Conservation (phyloP, 2,888 invertebrate genomes). For the Heliconius aoede region DNA sequence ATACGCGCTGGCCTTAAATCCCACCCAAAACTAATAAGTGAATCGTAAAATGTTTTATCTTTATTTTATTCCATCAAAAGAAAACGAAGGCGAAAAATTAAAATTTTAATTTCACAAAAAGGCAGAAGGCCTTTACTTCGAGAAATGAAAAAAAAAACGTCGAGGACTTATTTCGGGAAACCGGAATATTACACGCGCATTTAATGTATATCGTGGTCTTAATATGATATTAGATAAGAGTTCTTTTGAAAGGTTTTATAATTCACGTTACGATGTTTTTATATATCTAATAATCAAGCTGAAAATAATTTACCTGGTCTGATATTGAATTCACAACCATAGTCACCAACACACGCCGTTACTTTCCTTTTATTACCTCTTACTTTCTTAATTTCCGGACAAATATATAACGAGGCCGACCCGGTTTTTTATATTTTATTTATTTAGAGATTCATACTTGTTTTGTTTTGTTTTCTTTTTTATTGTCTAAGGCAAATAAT, state of each 20-base stretch:
- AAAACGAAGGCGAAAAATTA: conserved; percentile 46
- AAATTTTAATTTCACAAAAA: conserved; percentile 53
- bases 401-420: too few species aligned
- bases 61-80: conserved; percentile 47
- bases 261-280: neutral
- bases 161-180: conserved; percentile 58
- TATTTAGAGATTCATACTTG: neutral
- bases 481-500: neutral
- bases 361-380: too few species aligned
- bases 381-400: too few species aligned
- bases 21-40: conserved; percentile 35
- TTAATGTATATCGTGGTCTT: conserved; percentile 12
- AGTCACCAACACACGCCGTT: too few species aligned
- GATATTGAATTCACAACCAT: too few species aligned
- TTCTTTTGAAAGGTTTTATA: conserved; percentile 16
- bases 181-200: conserved; percentile 28
- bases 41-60: conserved; percentile 43
- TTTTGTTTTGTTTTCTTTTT: neutral
- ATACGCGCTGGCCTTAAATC: conserved; percentile 33
- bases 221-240: conserved; percentile 19
- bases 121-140: conserved; percentile 40
- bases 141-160: conserved; percentile 57
- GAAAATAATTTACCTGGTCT: too few species aligned
- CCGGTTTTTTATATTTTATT: neutral
- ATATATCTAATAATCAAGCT: too few species aligned